Evolutionary conservation across 2,888 invertebrate species (phyloP).

Genomic region (Campopleginae sp.): DNA sequence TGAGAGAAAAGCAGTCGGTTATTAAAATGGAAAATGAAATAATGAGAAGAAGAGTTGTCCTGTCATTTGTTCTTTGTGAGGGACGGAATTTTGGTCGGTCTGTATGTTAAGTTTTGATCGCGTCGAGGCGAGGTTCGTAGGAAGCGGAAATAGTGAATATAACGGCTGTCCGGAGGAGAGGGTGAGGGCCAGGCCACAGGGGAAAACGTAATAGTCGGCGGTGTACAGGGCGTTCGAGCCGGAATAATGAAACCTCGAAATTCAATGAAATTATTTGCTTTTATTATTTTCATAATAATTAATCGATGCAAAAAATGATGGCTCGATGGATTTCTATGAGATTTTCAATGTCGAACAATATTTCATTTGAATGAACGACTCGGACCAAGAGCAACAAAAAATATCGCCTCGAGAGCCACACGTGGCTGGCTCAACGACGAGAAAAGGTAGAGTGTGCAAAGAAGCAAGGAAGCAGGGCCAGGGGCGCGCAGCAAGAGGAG

Average conservation of each 20-base stretch:
- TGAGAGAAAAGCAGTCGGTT: neutral
- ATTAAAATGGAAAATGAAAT: neutral
- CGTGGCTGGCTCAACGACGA: slow-evolving; percentile 39
- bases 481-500: slow-evolving; percentile 58
- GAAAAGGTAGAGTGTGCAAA: slow-evolving; percentile 44
- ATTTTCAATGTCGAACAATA: slow-evolving; percentile 12
- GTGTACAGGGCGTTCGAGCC: neutral
- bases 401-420: slow-evolving; percentile 39
- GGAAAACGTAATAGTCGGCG: neutral
- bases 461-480: slow-evolving; percentile 43
- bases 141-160: slow-evolving; percentile 61
- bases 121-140: slow-evolving; percentile 46
- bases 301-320: neutral
- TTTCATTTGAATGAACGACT: slow-evolving; percentile 21
- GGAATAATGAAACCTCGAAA: neutral
- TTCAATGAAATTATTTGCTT: too few species aligned
- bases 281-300: too few species aligned
- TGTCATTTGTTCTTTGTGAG: neutral
- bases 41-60: neutral
- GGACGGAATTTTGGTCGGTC: neutral
- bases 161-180: slow-evolving; percentile 46
- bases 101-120: neutral
- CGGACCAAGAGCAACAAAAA: slow-evolving; percentile 10
- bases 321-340: neutral
- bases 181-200: neutral